These are phyloP conservation scores for Xyliphius kryptos DNA, from an alignment of 2,113 vertebrate species.

Conservation along the genomic window DNA sequence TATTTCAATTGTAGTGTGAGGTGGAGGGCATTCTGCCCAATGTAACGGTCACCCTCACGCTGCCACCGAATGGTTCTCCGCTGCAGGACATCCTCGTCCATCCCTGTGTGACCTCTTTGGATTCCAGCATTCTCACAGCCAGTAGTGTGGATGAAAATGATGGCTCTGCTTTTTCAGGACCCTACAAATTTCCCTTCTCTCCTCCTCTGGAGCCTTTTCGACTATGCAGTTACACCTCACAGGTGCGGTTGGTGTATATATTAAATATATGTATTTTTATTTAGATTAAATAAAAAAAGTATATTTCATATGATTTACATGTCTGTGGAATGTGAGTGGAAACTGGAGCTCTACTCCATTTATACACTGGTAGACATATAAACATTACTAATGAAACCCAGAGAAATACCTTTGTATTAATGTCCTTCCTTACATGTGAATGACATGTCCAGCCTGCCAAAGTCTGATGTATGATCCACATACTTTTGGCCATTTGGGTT, in stretches of 20 bases:
- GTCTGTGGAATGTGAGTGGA: too few species aligned
- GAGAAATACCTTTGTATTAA: too few species aligned
- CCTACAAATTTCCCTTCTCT: conserved; percentile 88
- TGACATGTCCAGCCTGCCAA: too few species aligned
- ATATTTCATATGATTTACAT: too few species aligned
- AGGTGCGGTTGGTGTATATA: conserved; percentile 61
- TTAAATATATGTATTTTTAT: too few species aligned
- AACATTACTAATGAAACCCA: too few species aligned
- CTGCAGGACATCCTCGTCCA: conserved; percentile 87
- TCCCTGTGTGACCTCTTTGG: conserved; percentile 83
- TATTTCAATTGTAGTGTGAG: conserved; percentile 71
- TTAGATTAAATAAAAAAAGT: too few species aligned
- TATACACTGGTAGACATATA: too few species aligned
- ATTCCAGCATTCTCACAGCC: conserved; percentile 78
- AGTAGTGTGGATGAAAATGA: conserved; percentile 74
- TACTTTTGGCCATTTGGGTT: too few species aligned
- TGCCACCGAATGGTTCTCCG: conserved; percentile 83
- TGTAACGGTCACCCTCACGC: conserved; percentile 77
- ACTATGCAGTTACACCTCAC: conserved; percentile 87
- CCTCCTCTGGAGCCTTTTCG: conserved; percentile 83
- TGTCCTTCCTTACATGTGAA: too few species aligned
- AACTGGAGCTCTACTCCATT: too few species aligned
- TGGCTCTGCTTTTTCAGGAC: conserved; percentile 79
- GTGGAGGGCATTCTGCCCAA: conserved; percentile 83
- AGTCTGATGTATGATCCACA: too few species aligned